A percentile compares a stretch with the other conserved stretches of the same genome.
These are phyloP conservation scores for Sceloporus tristichus DNA, from an alignment of 2,113 vertebrate species.

Conservation along the genomic window DNA sequence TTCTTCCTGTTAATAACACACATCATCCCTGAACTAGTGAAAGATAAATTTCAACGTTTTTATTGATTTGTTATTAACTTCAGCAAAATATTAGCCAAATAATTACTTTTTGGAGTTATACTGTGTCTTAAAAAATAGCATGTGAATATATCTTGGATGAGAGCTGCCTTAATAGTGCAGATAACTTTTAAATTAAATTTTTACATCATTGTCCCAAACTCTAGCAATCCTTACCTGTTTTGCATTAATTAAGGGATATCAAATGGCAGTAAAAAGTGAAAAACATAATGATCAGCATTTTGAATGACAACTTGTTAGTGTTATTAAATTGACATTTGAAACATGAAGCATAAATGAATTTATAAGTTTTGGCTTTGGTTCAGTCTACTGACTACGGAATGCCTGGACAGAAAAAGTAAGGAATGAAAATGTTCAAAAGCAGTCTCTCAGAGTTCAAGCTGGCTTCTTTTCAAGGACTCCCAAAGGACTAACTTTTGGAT, in stretches of 20 bases:
- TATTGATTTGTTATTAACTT: background rate
- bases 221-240: background rate
- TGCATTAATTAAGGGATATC: background rate
- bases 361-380: conserved; percentile 35
- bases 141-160: background rate
- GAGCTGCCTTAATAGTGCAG: background rate
- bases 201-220: background rate
- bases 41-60: background rate
- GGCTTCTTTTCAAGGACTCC: conserved; percentile 47
- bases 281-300: background rate
- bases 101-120: background rate
- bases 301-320: conserved; percentile 3
- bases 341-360: conserved; percentile 34
- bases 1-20: background rate
- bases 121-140: background rate
- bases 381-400: background rate
- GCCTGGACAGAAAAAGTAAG: conserved; percentile 32
- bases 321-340: conserved; percentile 16
- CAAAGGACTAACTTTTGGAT: conserved; percentile 35
- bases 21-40: background rate
- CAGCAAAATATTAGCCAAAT: background rate
- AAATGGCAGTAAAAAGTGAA: background rate
- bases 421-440: conserved; percentile 43
- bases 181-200: background rate
- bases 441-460: conserved; percentile 49